Evolutionary conservation across 2,888 invertebrate species (phyloP).

Genomic region (Cerastis leucographa): DNA sequence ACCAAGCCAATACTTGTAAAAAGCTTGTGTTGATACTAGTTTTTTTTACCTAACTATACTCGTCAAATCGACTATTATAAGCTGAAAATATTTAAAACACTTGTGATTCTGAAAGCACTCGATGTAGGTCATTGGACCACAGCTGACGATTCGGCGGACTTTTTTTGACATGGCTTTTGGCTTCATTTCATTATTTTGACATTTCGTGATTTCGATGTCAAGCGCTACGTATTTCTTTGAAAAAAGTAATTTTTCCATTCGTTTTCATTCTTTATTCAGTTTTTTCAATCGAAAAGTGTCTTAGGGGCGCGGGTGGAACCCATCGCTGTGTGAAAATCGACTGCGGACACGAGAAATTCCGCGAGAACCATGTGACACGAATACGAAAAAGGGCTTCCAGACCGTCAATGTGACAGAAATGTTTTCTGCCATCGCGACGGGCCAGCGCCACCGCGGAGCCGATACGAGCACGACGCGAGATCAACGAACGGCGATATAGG

Average conservation of each 20-base stretch:
- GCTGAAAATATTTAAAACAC: slow-evolving; percentile 54
- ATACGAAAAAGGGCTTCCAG: slow-evolving; percentile 90
- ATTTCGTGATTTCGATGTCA: slow-evolving; percentile 90
- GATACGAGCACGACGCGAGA: slow-evolving; percentile 83
- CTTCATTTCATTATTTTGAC: slow-evolving; percentile 91
- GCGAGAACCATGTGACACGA: slow-evolving; percentile 90
- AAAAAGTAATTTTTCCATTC: slow-evolving; percentile 82
- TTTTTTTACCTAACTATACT: neutral
- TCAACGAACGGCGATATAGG: slow-evolving; percentile 86
- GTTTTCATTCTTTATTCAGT: slow-evolving; percentile 77
- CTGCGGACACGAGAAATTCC: slow-evolving; percentile 81
- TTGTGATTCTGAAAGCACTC: slow-evolving; percentile 65
- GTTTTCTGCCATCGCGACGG: slow-evolving; percentile 90
- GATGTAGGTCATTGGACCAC: slow-evolving; percentile 78
- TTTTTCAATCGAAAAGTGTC: slow-evolving; percentile 78
- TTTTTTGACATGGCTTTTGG: slow-evolving; percentile 90
- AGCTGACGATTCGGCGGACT: slow-evolving; percentile 87
- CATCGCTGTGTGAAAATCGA: slow-evolving; percentile 69
- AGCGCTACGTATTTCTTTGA: slow-evolving; percentile 89
- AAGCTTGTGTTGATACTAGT: neutral
- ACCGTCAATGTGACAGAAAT: slow-evolving; percentile 91
- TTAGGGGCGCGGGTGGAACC: slow-evolving; percentile 69
- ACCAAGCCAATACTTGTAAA: neutral
- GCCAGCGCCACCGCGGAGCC: slow-evolving; percentile 84
- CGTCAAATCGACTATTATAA: slow-evolving; percentile 24